Evolutionary conservation across 2,888 invertebrate species (phyloP).

Genomic region (Carabus problematicus): DNA sequence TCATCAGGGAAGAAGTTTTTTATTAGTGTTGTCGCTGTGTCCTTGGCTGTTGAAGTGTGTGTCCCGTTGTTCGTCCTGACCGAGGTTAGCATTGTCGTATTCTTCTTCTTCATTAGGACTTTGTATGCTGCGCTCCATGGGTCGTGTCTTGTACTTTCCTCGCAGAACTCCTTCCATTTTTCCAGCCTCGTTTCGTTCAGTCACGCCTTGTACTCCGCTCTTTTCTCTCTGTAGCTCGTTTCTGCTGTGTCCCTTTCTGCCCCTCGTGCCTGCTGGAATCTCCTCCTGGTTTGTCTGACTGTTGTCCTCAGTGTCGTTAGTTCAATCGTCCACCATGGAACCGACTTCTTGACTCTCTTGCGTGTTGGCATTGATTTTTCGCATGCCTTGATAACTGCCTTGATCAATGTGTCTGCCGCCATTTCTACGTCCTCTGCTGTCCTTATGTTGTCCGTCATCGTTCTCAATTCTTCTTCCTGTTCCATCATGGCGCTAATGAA

Average conservation of each 20-base stretch:
- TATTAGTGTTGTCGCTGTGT: conserved; percentile 23
- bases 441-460: no score
- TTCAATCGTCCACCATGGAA: no score
- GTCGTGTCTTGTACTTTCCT: conserved; percentile 20
- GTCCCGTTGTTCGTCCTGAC: neutral
- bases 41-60: conserved; percentile 14
- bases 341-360: no score
- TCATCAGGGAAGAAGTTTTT: neutral
- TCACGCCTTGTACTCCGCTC: conserved; percentile 29
- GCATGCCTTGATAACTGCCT: no score
- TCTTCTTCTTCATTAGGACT: conserved; percentile 12
- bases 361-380: no score
- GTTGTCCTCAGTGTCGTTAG: no score
- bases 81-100: neutral
- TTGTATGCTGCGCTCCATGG: conserved; percentile 43
- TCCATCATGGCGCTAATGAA: neutral
- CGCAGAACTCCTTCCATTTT: conserved; percentile 40
- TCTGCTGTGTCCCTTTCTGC: no score
- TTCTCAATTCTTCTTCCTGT: neutral
- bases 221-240: no score
- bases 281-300: no score
- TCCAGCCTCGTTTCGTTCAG: conserved; percentile 10
- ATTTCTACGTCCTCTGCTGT: no score
- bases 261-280: no score
- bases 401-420: no score